phyloP scores from a whole-genome alignment of 2,888 invertebrate genomes.

The Pseudoips prasinana region DNA sequence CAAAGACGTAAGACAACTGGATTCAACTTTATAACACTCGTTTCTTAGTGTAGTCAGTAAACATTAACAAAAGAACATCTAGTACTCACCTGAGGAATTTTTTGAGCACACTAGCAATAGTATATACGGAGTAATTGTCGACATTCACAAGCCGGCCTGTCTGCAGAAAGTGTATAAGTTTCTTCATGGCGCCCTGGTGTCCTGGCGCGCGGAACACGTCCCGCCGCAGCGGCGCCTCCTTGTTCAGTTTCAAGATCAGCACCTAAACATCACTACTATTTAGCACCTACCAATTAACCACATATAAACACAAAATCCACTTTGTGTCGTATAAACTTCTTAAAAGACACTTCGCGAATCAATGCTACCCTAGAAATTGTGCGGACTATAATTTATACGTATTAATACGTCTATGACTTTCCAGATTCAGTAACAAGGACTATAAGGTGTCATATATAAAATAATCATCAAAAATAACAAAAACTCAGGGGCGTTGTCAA shows the following conservation, averaged over 20 bases:
- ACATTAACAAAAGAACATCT: too few species aligned
- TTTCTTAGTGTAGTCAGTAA: too few species aligned
- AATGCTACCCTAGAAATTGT: too few species aligned
- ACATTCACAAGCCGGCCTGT: conserved; percentile 95
- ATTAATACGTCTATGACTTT: neutral
- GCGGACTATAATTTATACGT: too few species aligned
- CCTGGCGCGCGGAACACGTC: conserved; percentile 98
- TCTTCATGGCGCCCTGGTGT: conserved; percentile 97
- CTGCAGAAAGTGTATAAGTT: conserved; percentile 94
- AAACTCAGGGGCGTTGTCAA: conserved; percentile 31
- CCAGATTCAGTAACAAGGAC: neutral
- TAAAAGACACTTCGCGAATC: too few species aligned
- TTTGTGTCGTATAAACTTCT: neutral
- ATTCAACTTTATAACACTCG: too few species aligned
- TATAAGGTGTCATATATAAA: conserved; percentile 6
- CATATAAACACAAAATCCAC: conserved; percentile 7
- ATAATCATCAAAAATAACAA: conserved; percentile 12
- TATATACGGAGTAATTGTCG: conserved; percentile 97
- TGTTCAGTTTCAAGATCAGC: conserved; percentile 95
- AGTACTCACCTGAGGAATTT: conserved; percentile 92
- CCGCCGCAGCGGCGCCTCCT: conserved; percentile 95
- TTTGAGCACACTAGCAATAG: conserved; percentile 98
- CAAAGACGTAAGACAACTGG: too few species aligned
- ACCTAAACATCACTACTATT: conserved; percentile 81
- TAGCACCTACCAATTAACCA: conserved; percentile 14